Percentiles rank a stretch among this genome's conserved stretches.
These are phyloP conservation scores for Apteryx owenii DNA, from an alignment of 2,113 vertebrate genomes.

Conservation along the genomic window DNA sequence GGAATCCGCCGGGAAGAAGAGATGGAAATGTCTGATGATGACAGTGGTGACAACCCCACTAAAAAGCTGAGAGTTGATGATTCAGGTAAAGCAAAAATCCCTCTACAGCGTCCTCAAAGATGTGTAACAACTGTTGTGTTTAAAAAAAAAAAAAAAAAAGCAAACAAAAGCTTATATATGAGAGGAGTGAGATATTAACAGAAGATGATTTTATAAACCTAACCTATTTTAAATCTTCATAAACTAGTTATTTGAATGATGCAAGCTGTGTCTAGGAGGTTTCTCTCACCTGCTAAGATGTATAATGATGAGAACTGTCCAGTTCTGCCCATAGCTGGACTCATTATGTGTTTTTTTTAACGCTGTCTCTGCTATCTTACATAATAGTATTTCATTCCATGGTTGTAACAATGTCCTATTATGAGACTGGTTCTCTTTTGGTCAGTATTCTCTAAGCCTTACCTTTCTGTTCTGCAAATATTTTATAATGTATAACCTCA, in stretches of 20 bases:
- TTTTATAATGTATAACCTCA: neutral
- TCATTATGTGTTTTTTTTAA: neutral
- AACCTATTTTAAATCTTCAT: slow-evolving; percentile 39
- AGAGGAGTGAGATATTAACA: neutral
- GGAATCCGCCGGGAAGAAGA: slow-evolving; percentile 94
- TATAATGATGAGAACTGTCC: neutral
- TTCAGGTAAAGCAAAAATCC: slow-evolving; percentile 80
- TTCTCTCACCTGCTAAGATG: slow-evolving; percentile 25
- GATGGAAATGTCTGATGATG: slow-evolving; percentile 98
- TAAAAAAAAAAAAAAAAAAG: neutral
- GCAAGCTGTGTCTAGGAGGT: slow-evolving; percentile 42
- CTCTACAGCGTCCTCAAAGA: neutral
- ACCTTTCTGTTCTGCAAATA: neutral
- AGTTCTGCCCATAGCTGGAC: slow-evolving; percentile 16
- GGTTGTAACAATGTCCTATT: neutral
- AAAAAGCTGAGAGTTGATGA: slow-evolving; percentile 88
- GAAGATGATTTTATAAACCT: neutral
- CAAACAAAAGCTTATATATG: neutral
- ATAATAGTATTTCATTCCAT: slow-evolving; percentile 21
- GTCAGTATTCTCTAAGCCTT: neutral
- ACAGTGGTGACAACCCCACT: slow-evolving; percentile 85
- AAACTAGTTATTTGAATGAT: slow-evolving; percentile 45
- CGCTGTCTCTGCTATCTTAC: neutral
- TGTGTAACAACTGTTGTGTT: neutral
- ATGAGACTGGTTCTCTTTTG: neutral